Conservation (phyloP, 2,113 vertebrate genomes). For the Camarhynchus parvulus region DNA sequence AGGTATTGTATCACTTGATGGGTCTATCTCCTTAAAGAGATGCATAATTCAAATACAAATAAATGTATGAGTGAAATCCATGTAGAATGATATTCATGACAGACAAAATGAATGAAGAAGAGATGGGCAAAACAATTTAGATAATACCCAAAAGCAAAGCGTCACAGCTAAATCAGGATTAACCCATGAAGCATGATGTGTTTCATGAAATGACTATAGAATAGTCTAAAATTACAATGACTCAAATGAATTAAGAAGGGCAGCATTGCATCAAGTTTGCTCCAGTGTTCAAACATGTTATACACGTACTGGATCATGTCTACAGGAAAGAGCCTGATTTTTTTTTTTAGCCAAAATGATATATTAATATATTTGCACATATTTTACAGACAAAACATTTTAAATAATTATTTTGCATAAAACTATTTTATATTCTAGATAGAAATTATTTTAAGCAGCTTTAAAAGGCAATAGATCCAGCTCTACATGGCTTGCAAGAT, state of each 20-base stretch:
- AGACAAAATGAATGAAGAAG: slow-evolving; percentile 15
- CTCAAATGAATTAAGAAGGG: background rate
- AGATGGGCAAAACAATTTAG: slow-evolving; percentile 44
- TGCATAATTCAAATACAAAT: slow-evolving; percentile 38
- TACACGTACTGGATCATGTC: background rate
- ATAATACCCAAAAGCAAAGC: slow-evolving; percentile 46
- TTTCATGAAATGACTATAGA: slow-evolving; percentile 26
- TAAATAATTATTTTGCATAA: accelerated
- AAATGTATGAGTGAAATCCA: slow-evolving; percentile 24
- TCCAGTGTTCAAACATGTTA: background rate
- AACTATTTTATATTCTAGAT: background rate
- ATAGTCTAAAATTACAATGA: background rate
- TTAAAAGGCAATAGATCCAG: background rate
- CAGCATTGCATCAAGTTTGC: background rate
- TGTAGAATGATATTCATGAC: background rate
- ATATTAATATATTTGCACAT: background rate
- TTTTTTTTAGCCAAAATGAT: background rate
- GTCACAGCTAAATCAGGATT: slow-evolving; percentile 46
- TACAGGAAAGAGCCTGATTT: background rate
- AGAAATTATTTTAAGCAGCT: background rate
- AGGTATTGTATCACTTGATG: background rate
- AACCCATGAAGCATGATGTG: slow-evolving; percentile 23
- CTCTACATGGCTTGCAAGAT: background rate
- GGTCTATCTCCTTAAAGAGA: slow-evolving; percentile 29
- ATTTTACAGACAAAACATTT: background rate